Base-by-base conservation (phyloP, 92 coral and sea anemone species). In the Phenganax marumi region DNA sequence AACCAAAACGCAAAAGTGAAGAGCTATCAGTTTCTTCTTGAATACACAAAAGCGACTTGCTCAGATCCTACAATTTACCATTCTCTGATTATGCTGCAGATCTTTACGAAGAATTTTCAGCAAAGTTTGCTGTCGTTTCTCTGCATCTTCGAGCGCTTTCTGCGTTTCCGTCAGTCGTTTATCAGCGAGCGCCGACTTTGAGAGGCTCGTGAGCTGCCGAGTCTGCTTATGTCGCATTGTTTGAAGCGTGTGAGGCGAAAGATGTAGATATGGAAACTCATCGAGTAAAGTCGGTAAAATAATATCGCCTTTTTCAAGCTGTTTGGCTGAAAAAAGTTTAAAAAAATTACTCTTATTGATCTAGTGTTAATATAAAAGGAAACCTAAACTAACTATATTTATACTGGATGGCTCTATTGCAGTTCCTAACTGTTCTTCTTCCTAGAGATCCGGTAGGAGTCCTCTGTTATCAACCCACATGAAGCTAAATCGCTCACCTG, bases 171-270 rank as follows among this genome's bases (percentile, higher is more conserved):
- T 89, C 58, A 81, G 88, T 75, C 87, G 84, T 60, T 87, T 86
- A 56, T 91, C 91, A 7, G 90, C 53, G 10, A 23, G 72, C 51
- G 86, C 95, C 17, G 96, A 57, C 74, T 89, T 90, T 56, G 89
- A 80, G n/a, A 92, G 73, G 14, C 84, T 81, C 64, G 88, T 87
- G 23, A 92, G 89, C 70, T 95, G 98, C 80, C 90, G 92, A 22
- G 97, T 89, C 90, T 95, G 98, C 79, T 89, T 94, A 60, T 77
- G 79, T 93, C 98, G 90, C 98, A 95, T 92, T 70, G 88, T 87
- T 86, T 91, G 95, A 16, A 97, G 84, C 53, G 98, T 95, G 84
- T 95, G 98, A 85, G 97, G 98, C 78, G 98, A 95, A 65, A 95
- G 91, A 79, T 95, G 98, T n/a, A 95, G 90, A 49, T 92, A 95